A percentile compares a stretch with the other conserved stretches of the same genome.
Conservation (phyloP, 2,113 vertebrate species). For the Axis porcinus region DNA sequence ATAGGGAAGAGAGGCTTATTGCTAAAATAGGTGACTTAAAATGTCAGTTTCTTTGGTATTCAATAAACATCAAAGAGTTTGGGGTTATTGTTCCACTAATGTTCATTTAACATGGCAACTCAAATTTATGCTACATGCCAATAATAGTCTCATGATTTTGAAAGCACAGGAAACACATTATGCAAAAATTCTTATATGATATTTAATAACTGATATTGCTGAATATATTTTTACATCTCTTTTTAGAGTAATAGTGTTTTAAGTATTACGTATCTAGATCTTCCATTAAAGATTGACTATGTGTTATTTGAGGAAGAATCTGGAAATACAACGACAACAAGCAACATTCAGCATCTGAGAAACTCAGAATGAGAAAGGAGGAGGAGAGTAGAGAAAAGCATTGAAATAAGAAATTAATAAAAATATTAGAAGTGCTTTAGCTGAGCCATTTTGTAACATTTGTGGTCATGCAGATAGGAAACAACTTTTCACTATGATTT, state of each 20-base stretch:
- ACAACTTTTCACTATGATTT: neutral
- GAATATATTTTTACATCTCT: neutral
- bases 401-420: neutral
- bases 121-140: neutral
- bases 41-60: neutral
- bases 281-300: neutral
- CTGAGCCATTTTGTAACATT: neutral
- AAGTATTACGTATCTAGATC: neutral
- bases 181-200: neutral
- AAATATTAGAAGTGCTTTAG: neutral
- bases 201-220: constrained; percentile 14
- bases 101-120: neutral
- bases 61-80: constrained; percentile 32
- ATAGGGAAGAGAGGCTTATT: neutral
- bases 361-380: neutral
- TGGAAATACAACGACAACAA: constrained; percentile 6
- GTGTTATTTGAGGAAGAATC: neutral
- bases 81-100: neutral
- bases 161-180: neutral
- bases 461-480: neutral
- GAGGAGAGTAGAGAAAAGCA: neutral
- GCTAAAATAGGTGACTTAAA: neutral
- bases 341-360: neutral
- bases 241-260: neutral
- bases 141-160: neutral